phyloP scores from a whole-genome alignment of 2,113 vertebrate genomes.

The Melanotaenia duboulayi region DNA sequence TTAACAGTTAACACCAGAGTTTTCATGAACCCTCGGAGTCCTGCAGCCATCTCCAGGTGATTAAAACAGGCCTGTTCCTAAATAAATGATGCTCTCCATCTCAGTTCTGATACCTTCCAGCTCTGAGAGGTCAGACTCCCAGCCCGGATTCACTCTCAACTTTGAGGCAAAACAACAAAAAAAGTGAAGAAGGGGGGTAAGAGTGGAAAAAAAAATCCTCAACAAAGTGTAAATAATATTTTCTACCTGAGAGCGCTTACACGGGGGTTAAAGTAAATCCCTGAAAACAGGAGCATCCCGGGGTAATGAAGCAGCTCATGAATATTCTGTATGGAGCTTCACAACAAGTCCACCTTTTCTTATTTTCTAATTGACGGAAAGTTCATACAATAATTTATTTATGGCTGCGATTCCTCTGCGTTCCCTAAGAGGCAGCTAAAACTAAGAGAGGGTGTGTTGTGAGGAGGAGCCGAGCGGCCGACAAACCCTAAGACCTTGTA shows the following conservation, averaged over 20 bases:
- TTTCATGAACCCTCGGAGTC: conserved; percentile 24
- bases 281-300: conserved; percentile 63
- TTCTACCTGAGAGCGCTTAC: conserved; percentile 58
- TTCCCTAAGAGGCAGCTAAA: conserved; percentile 36
- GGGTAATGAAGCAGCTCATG: conserved; percentile 67
- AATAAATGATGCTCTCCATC: conserved; percentile 64
- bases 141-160: conserved; percentile 35
- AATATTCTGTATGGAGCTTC: conserved; percentile 67
- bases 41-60: conserved; percentile 64
- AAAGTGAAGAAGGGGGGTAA: not conserved
- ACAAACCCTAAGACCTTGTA: conserved; percentile 81
- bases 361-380: conserved; percentile 80
- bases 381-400: conserved; percentile 81
- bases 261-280: conserved; percentile 56
- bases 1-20: conserved; percentile 34
- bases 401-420: conserved; percentile 52
- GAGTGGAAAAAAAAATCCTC: conserved; percentile 27
- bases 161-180: conserved; percentile 55
- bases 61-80: conserved; percentile 45
- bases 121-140: conserved; percentile 58
- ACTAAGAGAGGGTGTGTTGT: conserved; percentile 31
- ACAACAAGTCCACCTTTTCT: conserved; percentile 62
- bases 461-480: conserved; percentile 44
- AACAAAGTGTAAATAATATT: conserved; percentile 56
- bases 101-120: conserved; percentile 35